Conservation (phyloP, 2,113 vertebrate species). For the Columba janthina region DNA sequence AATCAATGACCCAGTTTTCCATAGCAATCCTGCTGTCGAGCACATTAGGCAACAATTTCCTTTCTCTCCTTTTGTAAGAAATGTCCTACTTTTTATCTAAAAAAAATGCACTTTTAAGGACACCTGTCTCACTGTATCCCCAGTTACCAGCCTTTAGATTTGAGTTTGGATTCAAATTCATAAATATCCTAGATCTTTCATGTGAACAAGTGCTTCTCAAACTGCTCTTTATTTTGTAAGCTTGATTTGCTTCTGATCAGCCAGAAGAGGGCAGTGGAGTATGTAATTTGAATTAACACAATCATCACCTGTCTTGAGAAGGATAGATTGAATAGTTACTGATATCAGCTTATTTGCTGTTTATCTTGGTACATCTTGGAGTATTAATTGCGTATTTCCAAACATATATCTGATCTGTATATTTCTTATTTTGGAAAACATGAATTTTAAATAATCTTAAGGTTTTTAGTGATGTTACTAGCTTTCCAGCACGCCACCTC, state of each 20-base stretch:
- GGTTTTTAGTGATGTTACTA: not conserved
- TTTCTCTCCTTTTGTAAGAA: not conserved
- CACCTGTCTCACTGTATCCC: rapidly evolving
- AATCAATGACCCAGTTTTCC: not conserved
- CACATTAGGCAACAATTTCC: not conserved
- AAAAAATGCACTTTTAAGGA: not conserved
- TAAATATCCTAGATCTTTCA: not conserved
- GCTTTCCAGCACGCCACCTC: not conserved
- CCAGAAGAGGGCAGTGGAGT: constrained; percentile 44
- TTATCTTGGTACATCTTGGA: not conserved
- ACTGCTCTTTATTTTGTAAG: not conserved
- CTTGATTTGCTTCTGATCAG: not conserved
- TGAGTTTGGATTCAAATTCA: not conserved
- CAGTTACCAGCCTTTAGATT: not conserved
- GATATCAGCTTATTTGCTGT: not conserved
- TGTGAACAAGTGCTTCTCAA: not conserved
- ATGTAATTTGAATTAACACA: rapidly evolving
- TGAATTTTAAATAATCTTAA: not conserved
- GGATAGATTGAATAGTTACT: not conserved
- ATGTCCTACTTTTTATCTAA: not conserved
- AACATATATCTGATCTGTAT: rapidly evolving
- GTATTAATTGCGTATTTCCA: not conserved
- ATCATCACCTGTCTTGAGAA: not conserved
- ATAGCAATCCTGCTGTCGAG: not conserved
- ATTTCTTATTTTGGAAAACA: not conserved